Conservation (phyloP, 53 echinoderm and acorn worm species). For the Paracentrotus lividus region DNA sequence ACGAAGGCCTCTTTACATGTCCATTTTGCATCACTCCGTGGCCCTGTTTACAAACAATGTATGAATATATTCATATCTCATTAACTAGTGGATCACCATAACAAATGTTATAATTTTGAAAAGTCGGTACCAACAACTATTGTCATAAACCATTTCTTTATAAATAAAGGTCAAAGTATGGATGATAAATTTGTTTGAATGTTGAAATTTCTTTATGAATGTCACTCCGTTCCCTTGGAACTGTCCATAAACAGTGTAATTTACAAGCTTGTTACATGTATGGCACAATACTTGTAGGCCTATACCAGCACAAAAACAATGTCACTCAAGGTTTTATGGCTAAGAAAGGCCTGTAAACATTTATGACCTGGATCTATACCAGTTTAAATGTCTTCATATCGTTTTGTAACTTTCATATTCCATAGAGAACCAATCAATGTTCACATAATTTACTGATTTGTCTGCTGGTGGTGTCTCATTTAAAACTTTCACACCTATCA, state of each 20-base stretch:
- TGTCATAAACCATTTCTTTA: too few relatives aligned
- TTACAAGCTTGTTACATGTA: background rate
- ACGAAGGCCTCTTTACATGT: too few relatives aligned
- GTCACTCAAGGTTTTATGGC: background rate
- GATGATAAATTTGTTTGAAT: too few relatives aligned
- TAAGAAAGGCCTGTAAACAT: constrained; percentile 3
- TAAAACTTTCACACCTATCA: background rate
- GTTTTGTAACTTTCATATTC: background rate
- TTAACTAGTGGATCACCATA: background rate
- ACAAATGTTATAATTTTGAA: too few relatives aligned
- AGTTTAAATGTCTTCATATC: background rate
- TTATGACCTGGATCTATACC: constrained; percentile 1
- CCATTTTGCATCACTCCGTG: too few relatives aligned
- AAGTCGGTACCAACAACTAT: too few relatives aligned
- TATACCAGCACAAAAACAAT: constrained; percentile 1
- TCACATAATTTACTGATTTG: background rate
- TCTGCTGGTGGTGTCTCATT: background rate
- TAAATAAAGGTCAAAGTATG: too few relatives aligned
- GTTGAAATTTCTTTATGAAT: too few relatives aligned
- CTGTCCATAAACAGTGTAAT: background rate
- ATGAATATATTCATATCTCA: background rate
- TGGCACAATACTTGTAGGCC: background rate
- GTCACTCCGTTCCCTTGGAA: background rate
- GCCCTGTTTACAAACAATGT: too few relatives aligned
- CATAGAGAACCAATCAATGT: background rate